Conservation (phyloP, 2,797 vertebrate species). For the Mormyrops attenuatus region DNA sequence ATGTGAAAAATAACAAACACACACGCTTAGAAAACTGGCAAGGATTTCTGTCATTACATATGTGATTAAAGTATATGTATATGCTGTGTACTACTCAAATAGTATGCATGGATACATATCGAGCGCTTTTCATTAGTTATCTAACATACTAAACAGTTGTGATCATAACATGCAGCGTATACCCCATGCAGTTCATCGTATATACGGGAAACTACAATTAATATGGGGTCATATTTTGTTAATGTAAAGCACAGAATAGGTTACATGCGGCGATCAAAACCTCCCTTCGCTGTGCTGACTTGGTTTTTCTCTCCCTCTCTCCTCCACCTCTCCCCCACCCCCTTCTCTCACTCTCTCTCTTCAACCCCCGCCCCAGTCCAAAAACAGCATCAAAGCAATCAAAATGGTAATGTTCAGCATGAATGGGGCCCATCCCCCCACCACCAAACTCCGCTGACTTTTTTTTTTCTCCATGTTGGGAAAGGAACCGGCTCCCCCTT, state of each 20-base stretch:
- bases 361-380: no score
- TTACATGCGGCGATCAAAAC: constrained; percentile 67
- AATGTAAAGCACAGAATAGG: constrained; percentile 47
- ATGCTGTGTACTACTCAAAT: neutral
- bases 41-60: neutral
- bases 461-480: constrained; percentile 72
- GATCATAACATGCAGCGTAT: neutral
- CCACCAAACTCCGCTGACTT: constrained; percentile 79
- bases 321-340: no score
- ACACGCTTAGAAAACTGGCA: neutral
- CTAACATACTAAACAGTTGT: neutral
- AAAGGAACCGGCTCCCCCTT: constrained; percentile 70
- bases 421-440: constrained; percentile 63
- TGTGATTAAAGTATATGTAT: neutral
- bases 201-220: constrained; percentile 26
- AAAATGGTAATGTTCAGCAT: constrained; percentile 73
- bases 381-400: constrained; percentile 77
- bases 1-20: neutral
- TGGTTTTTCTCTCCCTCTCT: constrained; percentile 50
- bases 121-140: neutral
- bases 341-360: no score
- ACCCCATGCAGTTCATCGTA: neutral
- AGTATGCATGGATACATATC: neutral
- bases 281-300: constrained; percentile 64
- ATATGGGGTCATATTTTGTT: constrained; percentile 43